A percentile compares a stretch with the other conserved stretches of the same genome.
Evolutionary conservation across 2,113 vertebrate genomes (phyloP).

Genomic region (Eolophus roseicapilla): DNA sequence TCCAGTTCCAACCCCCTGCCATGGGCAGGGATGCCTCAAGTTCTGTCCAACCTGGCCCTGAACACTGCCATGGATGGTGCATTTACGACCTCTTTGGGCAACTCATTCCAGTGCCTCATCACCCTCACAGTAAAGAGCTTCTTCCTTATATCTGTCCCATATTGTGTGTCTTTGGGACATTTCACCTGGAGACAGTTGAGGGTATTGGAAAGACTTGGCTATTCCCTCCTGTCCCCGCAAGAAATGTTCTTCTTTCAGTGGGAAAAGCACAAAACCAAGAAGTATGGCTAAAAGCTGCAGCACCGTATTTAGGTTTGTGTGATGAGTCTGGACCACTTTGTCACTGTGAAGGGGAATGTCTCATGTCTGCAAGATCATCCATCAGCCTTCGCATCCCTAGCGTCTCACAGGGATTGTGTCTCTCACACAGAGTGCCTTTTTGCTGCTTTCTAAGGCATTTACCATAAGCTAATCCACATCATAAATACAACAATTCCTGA

Average conservation of each 20-base stretch:
- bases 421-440: neutral
- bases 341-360: neutral
- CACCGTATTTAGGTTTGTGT: neutral
- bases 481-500: neutral
- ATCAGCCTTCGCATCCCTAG: neutral
- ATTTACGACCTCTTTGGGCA: neutral
- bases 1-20: neutral
- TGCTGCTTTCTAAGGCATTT: neutral
- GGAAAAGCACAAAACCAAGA: neutral
- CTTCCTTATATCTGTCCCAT: neutral
- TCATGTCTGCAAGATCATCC: neutral
- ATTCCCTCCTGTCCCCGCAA: accelerated
- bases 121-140: neutral
- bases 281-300: neutral
- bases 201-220: neutral
- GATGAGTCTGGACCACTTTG: neutral
- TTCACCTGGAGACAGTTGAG: neutral
- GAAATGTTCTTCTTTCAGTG: neutral
- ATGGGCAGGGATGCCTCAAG: neutral
- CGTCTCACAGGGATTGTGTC: neutral
- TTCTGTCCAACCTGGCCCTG: neutral
- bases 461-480: neutral
- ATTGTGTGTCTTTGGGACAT: neutral
- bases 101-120: neutral
- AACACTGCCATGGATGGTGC: neutral